These are phyloP conservation scores for Menidia beryllina DNA, from an alignment of 2,113 vertebrate species.

Conservation along the genomic window DNA sequence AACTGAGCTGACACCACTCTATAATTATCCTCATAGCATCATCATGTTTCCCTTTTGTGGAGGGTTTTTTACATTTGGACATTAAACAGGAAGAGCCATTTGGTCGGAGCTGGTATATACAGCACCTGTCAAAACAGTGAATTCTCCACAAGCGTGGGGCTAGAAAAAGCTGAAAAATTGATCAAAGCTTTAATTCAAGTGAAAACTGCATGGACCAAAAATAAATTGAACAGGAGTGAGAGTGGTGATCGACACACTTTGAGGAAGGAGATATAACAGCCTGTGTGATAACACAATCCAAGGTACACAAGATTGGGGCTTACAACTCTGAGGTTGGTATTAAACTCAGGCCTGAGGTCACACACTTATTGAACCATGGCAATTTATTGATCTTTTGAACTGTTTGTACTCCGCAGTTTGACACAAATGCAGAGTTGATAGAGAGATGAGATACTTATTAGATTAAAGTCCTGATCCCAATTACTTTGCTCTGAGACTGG, in stretches of 20 bases:
- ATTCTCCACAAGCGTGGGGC: background rate
- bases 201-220: background rate
- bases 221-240: background rate
- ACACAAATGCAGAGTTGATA: conserved; percentile 63
- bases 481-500: conserved; percentile 15
- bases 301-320: conserved; percentile 54
- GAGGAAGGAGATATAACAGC: conserved; percentile 7
- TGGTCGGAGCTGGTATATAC: background rate
- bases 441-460: too few relatives aligned
- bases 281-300: conserved; percentile 34
- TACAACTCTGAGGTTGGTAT: conserved; percentile 40
- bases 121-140: background rate
- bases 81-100: background rate
- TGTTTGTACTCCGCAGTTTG: conserved; percentile 53
- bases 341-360: conserved; percentile 60
- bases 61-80: conserved; percentile 5
- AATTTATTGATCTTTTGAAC: conserved; percentile 52
- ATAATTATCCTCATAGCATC: background rate
- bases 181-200: conserved; percentile 5
- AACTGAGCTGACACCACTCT: background rate
- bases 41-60: background rate
- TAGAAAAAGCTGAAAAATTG: background rate
- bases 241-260: background rate
- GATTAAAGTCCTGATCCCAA: conserved; percentile 30
- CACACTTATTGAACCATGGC: conserved; percentile 56